A percentile compares a stretch with the other conserved stretches of the same genome.
phyloP scores from a whole-genome alignment of 2,113 vertebrate species.

The Amia ocellicauda region DNA sequence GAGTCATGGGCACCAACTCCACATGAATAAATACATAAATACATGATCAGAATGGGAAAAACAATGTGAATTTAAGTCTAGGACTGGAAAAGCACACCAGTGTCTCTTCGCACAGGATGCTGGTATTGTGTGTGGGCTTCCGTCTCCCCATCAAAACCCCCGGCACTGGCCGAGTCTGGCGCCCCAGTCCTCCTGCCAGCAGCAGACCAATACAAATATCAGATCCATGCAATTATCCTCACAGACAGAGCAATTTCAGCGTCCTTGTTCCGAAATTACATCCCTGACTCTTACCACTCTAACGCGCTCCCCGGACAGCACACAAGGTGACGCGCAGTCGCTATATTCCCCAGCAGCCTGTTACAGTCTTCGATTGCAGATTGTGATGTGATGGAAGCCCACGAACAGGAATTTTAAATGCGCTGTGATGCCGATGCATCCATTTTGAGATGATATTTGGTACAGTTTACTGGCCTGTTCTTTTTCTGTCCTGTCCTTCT shows the following conservation, averaged over 20 bases:
- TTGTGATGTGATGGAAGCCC: conserved; percentile 50
- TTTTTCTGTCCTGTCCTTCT: conserved; percentile 30
- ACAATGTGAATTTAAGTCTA: too few species aligned
- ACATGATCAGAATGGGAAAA: too few species aligned
- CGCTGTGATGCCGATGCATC: conserved; percentile 28
- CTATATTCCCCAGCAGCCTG: conserved; percentile 39
- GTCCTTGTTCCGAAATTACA: background rate
- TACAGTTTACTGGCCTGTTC: conserved; percentile 32
- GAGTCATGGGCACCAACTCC: background rate
- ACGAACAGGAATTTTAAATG: conserved; percentile 50
- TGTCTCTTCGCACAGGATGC: background rate
- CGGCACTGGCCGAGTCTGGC: background rate
- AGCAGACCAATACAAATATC: background rate
- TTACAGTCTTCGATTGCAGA: conserved; percentile 46
- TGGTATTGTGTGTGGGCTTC: background rate
- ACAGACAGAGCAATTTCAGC: background rate
- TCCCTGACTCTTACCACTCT: background rate
- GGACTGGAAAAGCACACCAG: too few species aligned
- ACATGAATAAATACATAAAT: too few species aligned
- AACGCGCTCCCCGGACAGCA: background rate
- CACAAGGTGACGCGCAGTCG: conserved; percentile 20
- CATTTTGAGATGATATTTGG: conserved; percentile 39
- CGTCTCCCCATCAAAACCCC: background rate
- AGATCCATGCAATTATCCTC: conserved; percentile 1
- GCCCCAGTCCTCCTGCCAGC: background rate